phyloP scores from a whole-genome alignment of 2,113 vertebrate species.

The Anhinga rufa region DNA sequence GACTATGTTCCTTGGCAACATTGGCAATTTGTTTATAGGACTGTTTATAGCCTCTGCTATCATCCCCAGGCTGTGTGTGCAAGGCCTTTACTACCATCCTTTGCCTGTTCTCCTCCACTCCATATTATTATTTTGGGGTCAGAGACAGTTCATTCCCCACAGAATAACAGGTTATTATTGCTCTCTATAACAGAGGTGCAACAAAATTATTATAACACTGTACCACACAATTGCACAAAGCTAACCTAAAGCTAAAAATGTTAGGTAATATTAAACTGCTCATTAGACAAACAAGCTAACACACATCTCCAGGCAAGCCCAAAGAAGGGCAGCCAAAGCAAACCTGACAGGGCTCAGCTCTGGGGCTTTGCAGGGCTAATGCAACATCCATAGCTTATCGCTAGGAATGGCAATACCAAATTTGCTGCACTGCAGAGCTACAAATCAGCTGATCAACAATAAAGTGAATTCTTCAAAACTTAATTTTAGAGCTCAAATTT shows the following conservation, averaged over 20 bases:
- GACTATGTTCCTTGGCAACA: accelerated
- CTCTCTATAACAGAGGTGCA: neutral
- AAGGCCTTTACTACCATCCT: neutral
- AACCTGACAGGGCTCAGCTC: neutral
- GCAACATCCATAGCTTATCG: neutral
- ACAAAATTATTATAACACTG: neutral
- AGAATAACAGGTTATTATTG: neutral
- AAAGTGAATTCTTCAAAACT: neutral
- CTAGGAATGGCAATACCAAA: neutral
- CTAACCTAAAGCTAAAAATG: neutral
- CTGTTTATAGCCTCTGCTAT: neutral
- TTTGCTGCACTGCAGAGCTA: neutral
- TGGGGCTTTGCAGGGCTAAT: neutral
- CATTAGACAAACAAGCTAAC: neutral
- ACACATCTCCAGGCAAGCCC: neutral
- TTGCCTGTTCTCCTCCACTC: neutral
- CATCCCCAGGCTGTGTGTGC: neutral
- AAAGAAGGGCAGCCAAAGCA: neutral
- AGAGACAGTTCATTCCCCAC: neutral
- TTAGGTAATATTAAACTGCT: neutral
- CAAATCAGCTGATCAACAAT: neutral
- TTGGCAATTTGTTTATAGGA: neutral
- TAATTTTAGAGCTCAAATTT: neutral
- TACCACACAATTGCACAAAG: neutral
- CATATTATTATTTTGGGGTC: neutral